phyloP scores from a whole-genome alignment of 2,113 vertebrate species.

The Psilopogon haemacephalus region DNA sequence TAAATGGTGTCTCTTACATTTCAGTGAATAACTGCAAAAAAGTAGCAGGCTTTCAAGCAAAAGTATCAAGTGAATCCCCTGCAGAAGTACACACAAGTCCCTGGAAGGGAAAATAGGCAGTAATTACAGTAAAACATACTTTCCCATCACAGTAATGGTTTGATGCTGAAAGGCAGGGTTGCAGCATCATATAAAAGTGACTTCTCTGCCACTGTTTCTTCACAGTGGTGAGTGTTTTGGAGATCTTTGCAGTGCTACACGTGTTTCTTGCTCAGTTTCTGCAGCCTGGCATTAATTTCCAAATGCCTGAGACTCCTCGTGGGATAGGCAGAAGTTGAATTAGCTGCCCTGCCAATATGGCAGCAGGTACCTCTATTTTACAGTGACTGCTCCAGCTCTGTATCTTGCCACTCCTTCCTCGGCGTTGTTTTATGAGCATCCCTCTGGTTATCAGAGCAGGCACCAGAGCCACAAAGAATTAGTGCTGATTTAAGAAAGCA shows the following conservation, averaged over 20 bases:
- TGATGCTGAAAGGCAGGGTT: neutral
- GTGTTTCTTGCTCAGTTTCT: neutral
- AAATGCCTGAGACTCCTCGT: neutral
- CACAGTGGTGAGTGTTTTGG: neutral
- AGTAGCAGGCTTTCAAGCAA: neutral
- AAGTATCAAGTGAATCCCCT: neutral
- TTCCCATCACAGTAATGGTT: conserved; percentile 17
- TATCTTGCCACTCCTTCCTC: neutral
- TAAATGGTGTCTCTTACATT: neutral
- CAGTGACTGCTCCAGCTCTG: neutral
- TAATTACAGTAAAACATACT: conserved; percentile 3
- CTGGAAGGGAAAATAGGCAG: conserved; percentile 29
- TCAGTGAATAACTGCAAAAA: neutral
- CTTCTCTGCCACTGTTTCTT: neutral
- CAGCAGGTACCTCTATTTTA: neutral
- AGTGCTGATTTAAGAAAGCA: neutral
- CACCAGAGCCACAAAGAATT: neutral
- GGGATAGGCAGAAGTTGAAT: neutral
- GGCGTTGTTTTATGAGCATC: neutral
- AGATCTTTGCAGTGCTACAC: neutral
- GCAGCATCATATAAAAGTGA: neutral
- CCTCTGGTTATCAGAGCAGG: neutral
- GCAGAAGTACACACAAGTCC: neutral
- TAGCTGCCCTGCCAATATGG: neutral
- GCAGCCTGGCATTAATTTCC: neutral